phyloP scores from a whole-genome alignment of 2,888 invertebrate genomes.

The Atrina japonica region DNA sequence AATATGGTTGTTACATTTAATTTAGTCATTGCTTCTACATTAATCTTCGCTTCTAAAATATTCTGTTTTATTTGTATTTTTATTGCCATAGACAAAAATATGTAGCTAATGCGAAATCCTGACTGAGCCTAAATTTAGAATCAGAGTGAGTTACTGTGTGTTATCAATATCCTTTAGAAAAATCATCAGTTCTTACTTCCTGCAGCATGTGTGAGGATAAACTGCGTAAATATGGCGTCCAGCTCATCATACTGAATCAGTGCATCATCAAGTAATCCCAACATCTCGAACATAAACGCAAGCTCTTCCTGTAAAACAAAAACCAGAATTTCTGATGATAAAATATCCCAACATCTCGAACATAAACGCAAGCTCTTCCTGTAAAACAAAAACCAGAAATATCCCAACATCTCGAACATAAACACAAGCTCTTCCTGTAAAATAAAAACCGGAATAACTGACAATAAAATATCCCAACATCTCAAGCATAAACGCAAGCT shows the following conservation, averaged over 20 bases:
- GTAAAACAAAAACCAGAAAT: conserved; percentile 63
- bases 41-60: no score
- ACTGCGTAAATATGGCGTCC: conserved; percentile 97
- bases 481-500: conserved; percentile 95
- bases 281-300: conserved; percentile 96
- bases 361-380: conserved; percentile 97
- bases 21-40: no score
- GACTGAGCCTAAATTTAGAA: no score
- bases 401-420: conserved; percentile 92
- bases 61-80: no score
- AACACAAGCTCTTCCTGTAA: conserved; percentile 95
- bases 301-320: conserved; percentile 89
- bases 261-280: conserved; percentile 95
- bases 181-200: conserved; percentile 82
- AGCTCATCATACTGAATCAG: conserved; percentile 98
- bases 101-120: no score
- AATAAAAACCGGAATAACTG: background rate
- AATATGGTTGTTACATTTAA: no score
- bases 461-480: no score
- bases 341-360: conserved; percentile 97
- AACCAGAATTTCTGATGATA: background rate
- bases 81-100: no score
- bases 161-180: no score
- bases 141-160: no score
- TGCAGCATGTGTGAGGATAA: conserved; percentile 95